Evolutionary conservation across 1,140 invertebrate species (phyloP).

Genomic region (Acarapis woodi): DNA sequence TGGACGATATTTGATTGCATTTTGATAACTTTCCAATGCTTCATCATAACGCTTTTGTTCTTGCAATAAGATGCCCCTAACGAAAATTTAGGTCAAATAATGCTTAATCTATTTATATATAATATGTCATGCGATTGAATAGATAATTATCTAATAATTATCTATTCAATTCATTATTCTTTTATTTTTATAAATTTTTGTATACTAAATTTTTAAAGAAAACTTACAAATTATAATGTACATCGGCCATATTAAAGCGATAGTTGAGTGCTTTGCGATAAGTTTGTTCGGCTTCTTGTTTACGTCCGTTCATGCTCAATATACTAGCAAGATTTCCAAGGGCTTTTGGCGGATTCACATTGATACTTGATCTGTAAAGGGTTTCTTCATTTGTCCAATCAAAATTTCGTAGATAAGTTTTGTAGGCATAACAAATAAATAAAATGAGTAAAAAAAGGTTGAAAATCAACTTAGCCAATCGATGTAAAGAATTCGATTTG

Average conservation of each 20-base stretch:
- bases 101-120: no score
- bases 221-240: conserved; percentile 91
- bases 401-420: conserved; percentile 47
- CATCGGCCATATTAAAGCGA: conserved; percentile 80
- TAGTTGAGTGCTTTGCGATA: conserved; percentile 53
- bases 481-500: no score
- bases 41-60: conserved; percentile 57
- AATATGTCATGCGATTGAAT: no score
- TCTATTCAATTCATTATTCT: no score
- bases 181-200: no score
- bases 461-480: no score
- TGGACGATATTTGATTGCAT: conserved; percentile 70
- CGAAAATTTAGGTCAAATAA: no score
- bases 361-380: conserved; percentile 60
- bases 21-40: conserved; percentile 65
- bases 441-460: conserved; percentile 23
- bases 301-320: conserved; percentile 48
- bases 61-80: conserved; percentile 76
- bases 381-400: conserved; percentile 81
- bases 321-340: conserved; percentile 76
- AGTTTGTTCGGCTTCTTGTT: conserved; percentile 52
- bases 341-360: conserved; percentile 88
- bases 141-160: no score
- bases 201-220: conserved; percentile 1
- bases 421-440: conserved; percentile 31